Evolutionary conservation across 2,888 invertebrate species (phyloP), one percentile per base, ranked within the genome.

Genomic region (Phania funesta): DNA sequence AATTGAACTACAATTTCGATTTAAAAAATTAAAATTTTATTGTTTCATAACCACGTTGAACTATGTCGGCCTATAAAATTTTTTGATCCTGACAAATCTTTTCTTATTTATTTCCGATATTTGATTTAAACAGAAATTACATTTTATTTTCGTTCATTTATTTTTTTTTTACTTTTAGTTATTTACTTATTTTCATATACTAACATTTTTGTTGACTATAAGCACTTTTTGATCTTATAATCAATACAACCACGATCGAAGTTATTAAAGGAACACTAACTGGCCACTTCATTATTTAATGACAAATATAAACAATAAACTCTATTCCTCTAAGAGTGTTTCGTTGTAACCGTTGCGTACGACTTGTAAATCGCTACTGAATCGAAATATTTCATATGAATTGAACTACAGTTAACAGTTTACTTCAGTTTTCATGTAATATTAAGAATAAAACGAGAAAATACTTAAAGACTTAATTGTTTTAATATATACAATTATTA

Each of bases 361-460:
- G 48, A 71, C 41, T 50, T 71, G 50, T 48, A 62, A 38, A 64
- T 48, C 29, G 29, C 24, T 50, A 78, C 71, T 78, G 56, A 78
- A 38, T 41, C 20, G 50, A 29, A 65, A 52, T 24, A 32, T 41
- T 50, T 56, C 20, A 35, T 35, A 18, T 48, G 6, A 4, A 48
- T 58, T 65, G 24, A 67, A 75, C 35, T 58, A 58, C 65, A 67
- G 35, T 74, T 44, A 64, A 74, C 16, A 62, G n/a, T 44, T 11
- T 6, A 54, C 44, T 64, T 44, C 46, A 35, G 18, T 24, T 24
- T 38, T 4, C 29, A 29, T 5, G 7, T 16, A 18, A 44, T 16
- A 35, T 8, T 9, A 16, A 35, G 46, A 50, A 32, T 41, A 50
- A 50, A 29, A 38, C 54, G 24, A 11, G 46, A 18, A 56, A 44